A percentile compares a stretch with the other conserved stretches of the same genome.
phyloP scores from a whole-genome alignment of 2,888 invertebrate genomes.

The Platycheirus albimanus region DNA sequence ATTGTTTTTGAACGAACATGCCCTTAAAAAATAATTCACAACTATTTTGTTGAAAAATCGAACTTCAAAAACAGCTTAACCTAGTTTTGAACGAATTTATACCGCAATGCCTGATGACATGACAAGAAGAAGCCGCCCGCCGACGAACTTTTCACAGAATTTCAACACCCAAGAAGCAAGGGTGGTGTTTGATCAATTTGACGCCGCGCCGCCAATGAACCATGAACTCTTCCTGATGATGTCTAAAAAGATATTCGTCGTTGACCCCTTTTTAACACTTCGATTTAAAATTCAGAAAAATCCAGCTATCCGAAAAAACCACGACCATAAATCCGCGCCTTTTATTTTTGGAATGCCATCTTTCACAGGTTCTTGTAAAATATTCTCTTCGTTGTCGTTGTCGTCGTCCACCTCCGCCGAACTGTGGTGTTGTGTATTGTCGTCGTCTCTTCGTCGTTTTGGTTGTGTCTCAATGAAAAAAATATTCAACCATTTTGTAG shows the following conservation, averaged over 20 bases:
- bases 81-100: slow-evolving; percentile 24
- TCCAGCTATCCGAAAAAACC: slow-evolving; percentile 30
- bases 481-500: slow-evolving; percentile 20
- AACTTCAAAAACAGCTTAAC: slow-evolving; percentile 42
- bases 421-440: background rate
- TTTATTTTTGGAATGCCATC: slow-evolving; percentile 48
- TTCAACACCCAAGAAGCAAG: background rate
- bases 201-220: slow-evolving; percentile 23
- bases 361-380: slow-evolving; percentile 46
- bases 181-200: slow-evolving; percentile 68
- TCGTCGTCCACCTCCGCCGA: slow-evolving; percentile 4
- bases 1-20: slow-evolving; percentile 4
- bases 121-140: background rate
- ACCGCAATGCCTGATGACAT: slow-evolving; percentile 5
- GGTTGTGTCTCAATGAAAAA: slow-evolving; percentile 32
- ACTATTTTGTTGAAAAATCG: background rate
- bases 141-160: background rate
- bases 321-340: slow-evolving; percentile 39
- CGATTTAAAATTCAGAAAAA: slow-evolving; percentile 3
- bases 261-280: slow-evolving; percentile 33
- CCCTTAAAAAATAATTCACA: slow-evolving; percentile 4
- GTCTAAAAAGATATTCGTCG: background rate
- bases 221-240: slow-evolving; percentile 8
- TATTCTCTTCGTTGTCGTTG: too few species aligned
- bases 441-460: slow-evolving; percentile 40